Base-by-base conservation (phyloP, 2,888 invertebrate genomes). In the Listrodromus nycthemerus region DNA sequence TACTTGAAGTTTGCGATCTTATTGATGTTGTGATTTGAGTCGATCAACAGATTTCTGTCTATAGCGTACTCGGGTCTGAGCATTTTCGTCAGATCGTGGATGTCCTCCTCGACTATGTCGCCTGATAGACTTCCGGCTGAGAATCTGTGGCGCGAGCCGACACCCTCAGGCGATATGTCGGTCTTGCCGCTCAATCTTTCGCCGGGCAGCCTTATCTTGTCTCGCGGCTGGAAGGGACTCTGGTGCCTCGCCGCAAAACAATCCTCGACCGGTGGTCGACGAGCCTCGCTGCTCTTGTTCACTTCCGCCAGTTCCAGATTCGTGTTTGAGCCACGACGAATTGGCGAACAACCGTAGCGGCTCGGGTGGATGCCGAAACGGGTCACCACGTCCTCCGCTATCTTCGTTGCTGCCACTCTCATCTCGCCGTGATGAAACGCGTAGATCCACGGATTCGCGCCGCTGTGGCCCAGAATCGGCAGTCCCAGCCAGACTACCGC, bases 401-500 rank as follows among this genome's bases (percentile, higher is more conserved):
- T 94, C 65, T 95, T 94, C 8, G 94, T 93, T 1, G 95, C 95
- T 0, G 95, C 95, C 0, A 94, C 91, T 16, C 95, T 94, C 87
- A 96, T 94, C 89, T 96, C 95, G 0, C 95, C 94, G 87, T 95
- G 95, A 85, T 95, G 94, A 89, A 95, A 96, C 2, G 95, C 95
- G 91, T 96, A 96, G 50, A 96, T 94, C 95, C 95, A 96, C 0
- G 96, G 96, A 89, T 96, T 96, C 80, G 95, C 93, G 7, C 95
- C 95, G 89, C 95, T 95, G 90, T 95, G 95, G 4, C 94, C 94
- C 63, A 95, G 92, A 19, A 95, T 95, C 1, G 95, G 95, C n/a
- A 95, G 92, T 3, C 95, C 94, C 50, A 95, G 91, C 92, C 95
- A 95, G 24, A 95, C 94, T 5, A 95, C 94, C 27, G 95, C 91